phyloP scores from a whole-genome alignment of 1,140 invertebrate species.

The Brachionus paranguensis region DNA sequence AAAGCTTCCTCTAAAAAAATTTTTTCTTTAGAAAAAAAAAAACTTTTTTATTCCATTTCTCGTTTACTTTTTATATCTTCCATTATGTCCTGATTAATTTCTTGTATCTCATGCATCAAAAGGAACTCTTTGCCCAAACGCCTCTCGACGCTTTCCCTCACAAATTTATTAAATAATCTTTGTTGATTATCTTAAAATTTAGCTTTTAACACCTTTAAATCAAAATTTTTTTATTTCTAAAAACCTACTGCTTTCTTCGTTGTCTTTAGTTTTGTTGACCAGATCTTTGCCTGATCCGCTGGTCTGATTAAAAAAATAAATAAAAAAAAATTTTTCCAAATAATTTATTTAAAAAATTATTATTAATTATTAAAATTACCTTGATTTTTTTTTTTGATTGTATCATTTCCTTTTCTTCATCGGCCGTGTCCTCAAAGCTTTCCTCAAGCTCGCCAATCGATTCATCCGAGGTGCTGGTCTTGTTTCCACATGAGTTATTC shows the following conservation, averaged over 20 bases:
- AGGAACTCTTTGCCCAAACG: conserved; percentile 12
- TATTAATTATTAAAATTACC: no score
- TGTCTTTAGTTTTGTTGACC: not conserved
- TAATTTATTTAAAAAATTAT: not conserved
- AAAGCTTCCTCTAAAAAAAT: conserved; percentile 3
- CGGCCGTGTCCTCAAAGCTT: conserved; percentile 13
- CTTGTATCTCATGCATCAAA: conserved; percentile 12
- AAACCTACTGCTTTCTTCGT: conserved; percentile 17
- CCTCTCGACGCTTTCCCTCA: not conserved
- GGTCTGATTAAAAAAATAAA: not conserved
- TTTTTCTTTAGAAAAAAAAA: not conserved
- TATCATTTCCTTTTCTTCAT: conserved; percentile 18
- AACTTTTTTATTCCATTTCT: not conserved
- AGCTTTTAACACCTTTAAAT: not conserved
- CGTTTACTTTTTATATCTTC: conserved; percentile 31
- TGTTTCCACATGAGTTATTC: not conserved
- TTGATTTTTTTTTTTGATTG: conserved; percentile 12
- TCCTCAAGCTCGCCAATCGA: conserved; percentile 21
- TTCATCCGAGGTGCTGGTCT: conserved; percentile 21
- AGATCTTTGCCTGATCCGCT: not conserved
- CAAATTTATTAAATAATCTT: conserved; percentile 30
- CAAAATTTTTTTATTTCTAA: not conserved
- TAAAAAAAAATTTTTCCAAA: not conserved
- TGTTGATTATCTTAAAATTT: conserved; percentile 20
- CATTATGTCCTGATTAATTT: conserved; percentile 31